phyloP scores from a whole-genome alignment of 2,113 vertebrate species.

The Micronycteris hirsuta region DNA sequence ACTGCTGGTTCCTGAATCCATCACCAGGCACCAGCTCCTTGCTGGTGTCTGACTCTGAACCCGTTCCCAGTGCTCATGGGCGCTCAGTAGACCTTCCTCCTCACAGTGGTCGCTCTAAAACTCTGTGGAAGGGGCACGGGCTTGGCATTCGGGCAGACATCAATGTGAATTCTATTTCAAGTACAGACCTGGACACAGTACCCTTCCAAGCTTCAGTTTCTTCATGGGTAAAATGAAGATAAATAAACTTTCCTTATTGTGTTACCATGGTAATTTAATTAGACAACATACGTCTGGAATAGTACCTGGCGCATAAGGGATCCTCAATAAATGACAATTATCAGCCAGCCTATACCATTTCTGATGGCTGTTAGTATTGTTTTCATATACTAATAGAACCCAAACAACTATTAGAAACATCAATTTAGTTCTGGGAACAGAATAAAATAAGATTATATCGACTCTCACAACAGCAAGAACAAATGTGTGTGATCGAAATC shows the following conservation, averaged over 20 bases:
- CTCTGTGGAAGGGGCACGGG: not conserved
- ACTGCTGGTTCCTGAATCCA: not conserved
- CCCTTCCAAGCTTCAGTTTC: not conserved
- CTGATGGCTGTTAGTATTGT: not conserved
- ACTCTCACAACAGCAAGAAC: not conserved
- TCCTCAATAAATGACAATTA: not conserved
- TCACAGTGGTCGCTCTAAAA: rapidly evolving
- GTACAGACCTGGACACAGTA: not conserved
- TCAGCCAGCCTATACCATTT: not conserved
- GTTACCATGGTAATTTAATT: not conserved
- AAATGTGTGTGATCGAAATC: not conserved
- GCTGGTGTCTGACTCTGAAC: not conserved
- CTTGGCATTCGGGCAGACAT: not conserved
- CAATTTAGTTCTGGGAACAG: not conserved
- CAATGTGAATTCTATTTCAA: not conserved
- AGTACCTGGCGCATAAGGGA: not conserved
- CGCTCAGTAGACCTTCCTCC: not conserved
- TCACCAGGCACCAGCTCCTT: rapidly evolving
- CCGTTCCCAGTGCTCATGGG: rapidly evolving
- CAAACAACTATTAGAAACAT: not conserved
- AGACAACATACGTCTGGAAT: not conserved
- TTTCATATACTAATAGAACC: not conserved
- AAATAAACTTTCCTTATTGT: not conserved
- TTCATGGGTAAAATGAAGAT: not conserved
- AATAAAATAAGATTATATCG: not conserved